Conservation (phyloP, 2,888 invertebrate genomes). For the Diaperis boleti region DNA sequence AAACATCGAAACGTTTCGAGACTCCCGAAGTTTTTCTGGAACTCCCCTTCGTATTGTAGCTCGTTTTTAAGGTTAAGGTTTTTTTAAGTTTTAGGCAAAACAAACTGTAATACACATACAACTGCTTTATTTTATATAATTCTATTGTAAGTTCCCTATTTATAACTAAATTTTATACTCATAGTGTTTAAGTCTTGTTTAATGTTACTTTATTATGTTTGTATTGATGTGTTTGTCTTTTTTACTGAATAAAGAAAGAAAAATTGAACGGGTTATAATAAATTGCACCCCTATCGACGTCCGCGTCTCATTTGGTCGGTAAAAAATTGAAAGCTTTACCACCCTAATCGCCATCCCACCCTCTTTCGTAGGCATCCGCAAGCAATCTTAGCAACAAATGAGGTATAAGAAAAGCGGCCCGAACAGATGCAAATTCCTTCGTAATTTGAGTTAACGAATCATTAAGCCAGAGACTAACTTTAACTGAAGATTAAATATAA, state of each 20-base stretch:
- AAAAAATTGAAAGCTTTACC: constrained; percentile 23
- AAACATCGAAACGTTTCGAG: constrained; percentile 25
- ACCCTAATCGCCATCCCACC: not conserved
- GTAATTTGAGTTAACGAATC: constrained; percentile 65
- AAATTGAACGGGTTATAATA: not conserved
- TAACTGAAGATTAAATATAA: constrained; percentile 67
- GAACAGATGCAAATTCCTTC: constrained; percentile 58
- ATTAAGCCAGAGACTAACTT: constrained; percentile 63
- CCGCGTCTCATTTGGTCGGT: constrained; percentile 31
- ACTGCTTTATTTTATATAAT: constrained; percentile 58
- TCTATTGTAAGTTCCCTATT: constrained; percentile 29
- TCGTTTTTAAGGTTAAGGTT: constrained; percentile 26
- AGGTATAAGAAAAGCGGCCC: constrained; percentile 54
- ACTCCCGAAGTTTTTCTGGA: constrained; percentile 38
- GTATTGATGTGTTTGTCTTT: constrained; percentile 32
- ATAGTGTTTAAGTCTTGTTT: constrained; percentile 29
- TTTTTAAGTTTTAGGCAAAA: constrained; percentile 35
- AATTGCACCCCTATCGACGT: constrained; percentile 21
- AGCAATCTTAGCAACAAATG: constrained; percentile 50
- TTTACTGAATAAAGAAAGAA: constrained; percentile 34
- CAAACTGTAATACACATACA: constrained; percentile 63
- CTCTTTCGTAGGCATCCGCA: constrained; percentile 7
- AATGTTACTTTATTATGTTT: constrained; percentile 26
- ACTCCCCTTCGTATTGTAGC: constrained; percentile 13
- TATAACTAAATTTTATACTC: constrained; percentile 23